Percentiles rank a stretch among this genome's conserved stretches.
phyloP scores from a whole-genome alignment of 2,888 invertebrate species.

The Mythimna impura region DNA sequence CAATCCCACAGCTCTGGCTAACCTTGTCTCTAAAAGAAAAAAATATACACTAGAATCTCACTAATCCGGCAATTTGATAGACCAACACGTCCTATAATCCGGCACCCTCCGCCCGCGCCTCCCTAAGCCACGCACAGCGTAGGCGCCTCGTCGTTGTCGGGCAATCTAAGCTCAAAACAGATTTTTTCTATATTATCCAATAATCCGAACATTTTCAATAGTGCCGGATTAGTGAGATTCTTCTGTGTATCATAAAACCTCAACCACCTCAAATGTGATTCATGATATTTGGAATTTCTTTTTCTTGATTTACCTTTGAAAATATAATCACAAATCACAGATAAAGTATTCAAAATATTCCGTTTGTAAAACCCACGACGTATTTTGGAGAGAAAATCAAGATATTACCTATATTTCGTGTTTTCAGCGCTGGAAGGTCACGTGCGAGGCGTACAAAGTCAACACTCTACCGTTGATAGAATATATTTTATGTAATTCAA shows the following conservation, averaged over 20 bases:
- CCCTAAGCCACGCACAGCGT: too few species aligned
- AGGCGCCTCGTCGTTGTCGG: too few species aligned
- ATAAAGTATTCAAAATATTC: constrained; percentile 6
- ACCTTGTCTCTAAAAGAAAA: too few species aligned
- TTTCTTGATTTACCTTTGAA: not conserved
- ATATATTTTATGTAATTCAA: constrained; percentile 27
- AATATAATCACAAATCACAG: constrained; percentile 1
- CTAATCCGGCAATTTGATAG: too few species aligned
- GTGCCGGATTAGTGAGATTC: too few species aligned
- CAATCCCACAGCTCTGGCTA: too few species aligned
- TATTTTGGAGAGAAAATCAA: constrained; percentile 33
- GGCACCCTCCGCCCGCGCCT: too few species aligned
- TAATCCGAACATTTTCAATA: too few species aligned
- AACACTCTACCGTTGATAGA: constrained; percentile 15
- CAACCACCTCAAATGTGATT: too few species aligned
- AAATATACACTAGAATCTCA: not conserved
- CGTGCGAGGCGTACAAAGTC: constrained; percentile 10
- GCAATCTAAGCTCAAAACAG: too few species aligned
- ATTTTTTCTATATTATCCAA: too few species aligned
- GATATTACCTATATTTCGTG: constrained; percentile 31
- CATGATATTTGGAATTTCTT: not conserved
- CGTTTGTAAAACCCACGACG: not conserved
- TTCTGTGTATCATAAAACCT: not conserved
- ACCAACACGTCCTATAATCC: too few species aligned
- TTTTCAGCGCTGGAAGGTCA: constrained; percentile 22